Base-by-base conservation (phyloP, 2,113 vertebrate genomes). In the Pollimyrus isidori region DNA sequence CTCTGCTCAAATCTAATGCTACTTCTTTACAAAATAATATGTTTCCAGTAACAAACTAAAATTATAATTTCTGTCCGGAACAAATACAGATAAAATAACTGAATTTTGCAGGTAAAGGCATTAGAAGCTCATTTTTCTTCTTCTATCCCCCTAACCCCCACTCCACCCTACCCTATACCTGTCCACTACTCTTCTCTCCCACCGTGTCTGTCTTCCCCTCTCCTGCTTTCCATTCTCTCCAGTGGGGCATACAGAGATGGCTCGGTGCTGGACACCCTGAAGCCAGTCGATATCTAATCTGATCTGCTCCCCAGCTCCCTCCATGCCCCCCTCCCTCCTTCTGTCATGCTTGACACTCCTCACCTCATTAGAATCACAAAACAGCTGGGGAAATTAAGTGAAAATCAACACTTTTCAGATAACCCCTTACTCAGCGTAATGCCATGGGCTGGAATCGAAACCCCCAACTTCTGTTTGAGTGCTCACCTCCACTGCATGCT, bases 251-350 rank as follows among this genome's bases (percentile, higher is more conserved):
- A 73, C 15, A 35, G 87, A 89, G 91, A 91, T 92, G 91, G 92
- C 86, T 91, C 90, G 90, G 90, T 90, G 83, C 73, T 89, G 89
- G 91, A 92, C 90, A 89, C 89, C 89, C 91, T 92, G 86, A 88
- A 92, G 91, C 89, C 91, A 92, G 93, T 93, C 92, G 86, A 93
- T 93, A 93, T 92, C 92, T 91, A 92, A 93, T 93, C 91, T 92
- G 91, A 92, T 91, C 87, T 88, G 56, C 89, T 73, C 52, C 86
- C 89, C 82, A 56, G 53, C 82, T 65, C 42, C 23, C 56, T 86
- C 80, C 73, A 87, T 90, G 85, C 88, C 83, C 53, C 89, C 87
- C 69, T 87, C 76, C 73, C 88, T 48, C 80, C 58, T 65, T 83
- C 87, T 87, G 48, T 62, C 83, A 83, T 85, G 46, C 89, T 88